Evolutionary conservation across 1,140 invertebrate genomes (phyloP), one percentile per base, ranked within the genome.

Genomic region (Theocolax elegans): DNA sequence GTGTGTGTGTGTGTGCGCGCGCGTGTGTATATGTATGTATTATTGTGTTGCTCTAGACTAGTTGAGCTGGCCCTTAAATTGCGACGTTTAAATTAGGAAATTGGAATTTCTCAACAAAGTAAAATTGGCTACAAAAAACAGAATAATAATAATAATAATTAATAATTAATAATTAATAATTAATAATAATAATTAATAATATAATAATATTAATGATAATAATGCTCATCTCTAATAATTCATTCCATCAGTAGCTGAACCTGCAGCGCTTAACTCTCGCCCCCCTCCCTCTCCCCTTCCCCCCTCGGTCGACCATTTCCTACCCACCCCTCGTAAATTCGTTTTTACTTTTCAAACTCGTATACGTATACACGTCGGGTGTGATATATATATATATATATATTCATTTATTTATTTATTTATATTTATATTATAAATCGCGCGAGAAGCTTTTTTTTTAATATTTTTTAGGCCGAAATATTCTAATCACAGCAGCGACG

Each of bases 61-160:
- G 83, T 86, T 85, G 84, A 86, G 84, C 83, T 84, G 83, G 83
- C 80, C 82, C 80, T 83, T n/a, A n/a, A n/a, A 75, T 76, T 77
- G 76, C 74, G 74, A 78, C 75, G 58, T 77, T 62, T 76, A 80
- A 79, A 79, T 76, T 70, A 70, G 59, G 68, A 80, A 80, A 81
- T 76, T 81, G 76, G n/a, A 80, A 77, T 80, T 81, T 72, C n/a
- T 76, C 75, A 81, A 79, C 75, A 73, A 80, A 75, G 74, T 76
- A 74, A 79, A 80, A 79, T 83, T 82, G 75, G 80, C 80, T 84
- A 81, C n/a, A 74, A 74, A 78, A 78, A 78, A 77, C 51, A 75
- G 65, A 78, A 77, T 76, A 58, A 60, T 25, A 29, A 38, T 58
- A 21, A n/a, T n/a, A n/a, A n/a, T n/a, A n/a, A n/a, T n/a, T n/a